phyloP scores from a whole-genome alignment of 2,888 invertebrate species.

The Frankliniella intonsa region DNA sequence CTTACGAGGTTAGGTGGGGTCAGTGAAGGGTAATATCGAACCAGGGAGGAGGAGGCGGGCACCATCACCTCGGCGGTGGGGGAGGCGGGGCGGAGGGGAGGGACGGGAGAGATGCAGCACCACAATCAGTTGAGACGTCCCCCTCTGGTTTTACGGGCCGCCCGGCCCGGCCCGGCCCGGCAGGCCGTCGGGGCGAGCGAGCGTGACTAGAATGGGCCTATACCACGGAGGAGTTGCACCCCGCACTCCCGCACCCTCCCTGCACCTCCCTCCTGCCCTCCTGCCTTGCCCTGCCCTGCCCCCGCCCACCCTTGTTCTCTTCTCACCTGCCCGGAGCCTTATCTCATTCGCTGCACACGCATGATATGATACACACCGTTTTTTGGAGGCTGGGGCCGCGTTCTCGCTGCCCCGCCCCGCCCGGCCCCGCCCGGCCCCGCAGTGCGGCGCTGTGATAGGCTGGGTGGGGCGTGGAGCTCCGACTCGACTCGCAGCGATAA shows the following conservation, averaged over 20 bases:
- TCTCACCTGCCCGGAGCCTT: neutral
- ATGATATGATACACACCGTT: neutral
- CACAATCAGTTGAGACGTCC: constrained; percentile 24
- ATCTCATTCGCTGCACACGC: neutral
- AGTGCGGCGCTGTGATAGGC: neutral
- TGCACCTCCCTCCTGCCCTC: neutral
- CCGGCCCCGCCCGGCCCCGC: neutral
- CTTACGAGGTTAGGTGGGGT: too few species aligned
- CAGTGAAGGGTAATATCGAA: too few species aligned
- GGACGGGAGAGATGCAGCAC: constrained; percentile 7
- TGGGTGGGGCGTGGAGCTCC: neutral
- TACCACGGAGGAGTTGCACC: neutral
- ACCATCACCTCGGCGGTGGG: neutral
- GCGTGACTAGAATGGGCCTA: constrained; percentile 19
- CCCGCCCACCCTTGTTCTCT: neutral
- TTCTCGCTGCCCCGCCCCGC: neutral
- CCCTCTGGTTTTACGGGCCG: constrained; percentile 20
- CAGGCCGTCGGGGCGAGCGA: neutral
- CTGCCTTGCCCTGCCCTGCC: neutral
- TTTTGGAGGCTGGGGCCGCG: neutral
- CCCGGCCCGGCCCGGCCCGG: neutral
- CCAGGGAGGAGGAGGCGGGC: too few species aligned
- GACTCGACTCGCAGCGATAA: neutral
- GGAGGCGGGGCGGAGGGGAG: neutral
- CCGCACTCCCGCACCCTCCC: neutral